Conservation (phyloP, 2,797 vertebrate genomes). For the Premnoplex brunnescens region DNA sequence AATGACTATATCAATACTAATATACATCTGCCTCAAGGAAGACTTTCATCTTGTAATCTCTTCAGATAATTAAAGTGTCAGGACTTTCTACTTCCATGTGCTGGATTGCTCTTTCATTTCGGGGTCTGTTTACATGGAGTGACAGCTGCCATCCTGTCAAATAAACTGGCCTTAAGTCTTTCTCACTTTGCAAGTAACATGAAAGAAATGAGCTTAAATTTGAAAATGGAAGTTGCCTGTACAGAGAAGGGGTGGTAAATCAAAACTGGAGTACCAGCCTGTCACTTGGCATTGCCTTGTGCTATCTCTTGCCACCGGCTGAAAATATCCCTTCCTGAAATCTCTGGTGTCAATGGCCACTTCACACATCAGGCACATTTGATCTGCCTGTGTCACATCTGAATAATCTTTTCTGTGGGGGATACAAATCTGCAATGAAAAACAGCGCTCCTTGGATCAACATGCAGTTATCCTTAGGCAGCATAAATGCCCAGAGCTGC, state of each 20-base stretch:
- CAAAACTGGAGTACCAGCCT: neutral
- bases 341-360: neutral
- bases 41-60: slow-evolving; percentile 65
- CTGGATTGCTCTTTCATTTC: slow-evolving; percentile 64
- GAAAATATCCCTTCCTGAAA: neutral
- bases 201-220: neutral
- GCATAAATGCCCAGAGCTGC: neutral
- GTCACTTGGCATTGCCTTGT: neutral
- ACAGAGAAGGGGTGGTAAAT: neutral
- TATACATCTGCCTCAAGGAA: slow-evolving; percentile 56
- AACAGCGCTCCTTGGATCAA: neutral
- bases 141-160: slow-evolving; percentile 50
- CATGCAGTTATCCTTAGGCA: neutral
- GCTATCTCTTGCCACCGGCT: neutral
- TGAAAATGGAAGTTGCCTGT: neutral
- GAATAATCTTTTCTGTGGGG: neutral
- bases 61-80: slow-evolving; percentile 58
- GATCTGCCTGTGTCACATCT: neutral
- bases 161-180: neutral
- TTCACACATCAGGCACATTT: neutral
- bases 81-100: slow-evolving; percentile 64
- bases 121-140: neutral
- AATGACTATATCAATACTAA: slow-evolving; percentile 66
- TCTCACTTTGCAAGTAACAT: neutral
- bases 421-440: neutral